Base-by-base conservation (phyloP, 2,113 vertebrate genomes). In the Chloropsis hardwickii region DNA sequence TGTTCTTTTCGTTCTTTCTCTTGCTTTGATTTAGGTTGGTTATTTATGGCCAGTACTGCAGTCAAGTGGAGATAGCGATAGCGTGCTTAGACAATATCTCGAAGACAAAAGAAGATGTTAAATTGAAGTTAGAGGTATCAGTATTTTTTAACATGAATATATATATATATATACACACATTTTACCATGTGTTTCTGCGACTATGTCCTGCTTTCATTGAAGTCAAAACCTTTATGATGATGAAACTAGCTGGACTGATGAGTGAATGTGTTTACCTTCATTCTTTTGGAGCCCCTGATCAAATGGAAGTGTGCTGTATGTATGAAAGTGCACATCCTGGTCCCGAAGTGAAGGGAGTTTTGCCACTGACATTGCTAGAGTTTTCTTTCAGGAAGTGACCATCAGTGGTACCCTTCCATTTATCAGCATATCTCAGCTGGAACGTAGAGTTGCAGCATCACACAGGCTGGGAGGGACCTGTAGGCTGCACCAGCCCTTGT, bases 11-110 rank as follows among this genome's bases (percentile, higher is more conserved):
- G 53, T 69, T 82, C 51, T 67, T 81, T 72, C 14, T 94, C 14
- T 85, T 82, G 21, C 64, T 86, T 82, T 86, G 37, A 61, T 97
- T 83, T 96, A 99, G 99, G 91, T 97, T 99, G 97, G 98, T 99
- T 94, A 98, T 99, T 96, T 99, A 99, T 44, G 99, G 99, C 39
- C 99, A 99, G 79, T 99, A 99, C 97, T 99, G 99, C 98, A 99
- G 99, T 95, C 99, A 98, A 27, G 99, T 99, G 83, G 99, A 99
- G 94, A 98, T 90, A 6, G 98, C 99, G 48, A 99, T 99, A 92
- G 98, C 98, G 1, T 98, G 97, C 72, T 98, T 99, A 92, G 99
- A 99, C 94, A 92, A 95, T 73, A 99, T 99, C 97, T 99, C 99
- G 62, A 99, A 99, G 97, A 98, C 98, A 80, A 99, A 98, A 96